Evolutionary conservation across 2,797 vertebrate species (phyloP).

Genomic region (Anas bernieri): DNA sequence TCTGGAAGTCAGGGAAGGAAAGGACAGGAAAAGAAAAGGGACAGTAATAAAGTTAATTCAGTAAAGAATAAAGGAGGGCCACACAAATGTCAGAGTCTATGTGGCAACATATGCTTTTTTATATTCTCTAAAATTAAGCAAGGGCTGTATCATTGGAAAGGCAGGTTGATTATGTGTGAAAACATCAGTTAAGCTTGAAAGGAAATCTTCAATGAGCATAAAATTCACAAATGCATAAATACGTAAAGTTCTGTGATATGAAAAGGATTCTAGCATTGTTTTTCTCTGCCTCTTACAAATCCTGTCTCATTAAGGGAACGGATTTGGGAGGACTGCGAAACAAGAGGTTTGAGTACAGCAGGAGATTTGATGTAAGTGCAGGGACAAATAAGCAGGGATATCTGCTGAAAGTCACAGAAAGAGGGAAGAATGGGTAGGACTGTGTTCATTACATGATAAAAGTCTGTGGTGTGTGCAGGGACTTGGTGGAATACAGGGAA

Average conservation of each 20-base stretch:
- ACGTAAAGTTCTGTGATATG: neutral
- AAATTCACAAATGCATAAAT: conserved; percentile 22
- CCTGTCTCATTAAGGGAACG: neutral
- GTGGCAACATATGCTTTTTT: neutral
- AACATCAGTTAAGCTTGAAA: conserved; percentile 41
- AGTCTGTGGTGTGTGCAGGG: accelerated
- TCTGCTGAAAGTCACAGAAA: neutral
- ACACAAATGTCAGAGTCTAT: neutral
- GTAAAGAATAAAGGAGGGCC: neutral
- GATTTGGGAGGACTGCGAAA: neutral
- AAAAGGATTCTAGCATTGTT: neutral
- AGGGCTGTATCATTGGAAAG: neutral
- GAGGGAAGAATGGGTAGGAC: neutral
- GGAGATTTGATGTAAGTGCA: neutral
- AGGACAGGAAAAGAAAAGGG: neutral
- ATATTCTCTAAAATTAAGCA: conserved; percentile 6
- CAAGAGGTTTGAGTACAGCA: neutral
- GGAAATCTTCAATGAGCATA: conserved; percentile 16
- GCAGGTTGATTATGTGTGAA: conserved; percentile 31
- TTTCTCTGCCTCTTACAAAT: neutral
- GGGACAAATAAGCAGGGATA: neutral
- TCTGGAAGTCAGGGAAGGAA: neutral
- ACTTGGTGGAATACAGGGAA: neutral
- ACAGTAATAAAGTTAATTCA: neutral
- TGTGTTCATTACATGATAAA: neutral